phyloP scores from a whole-genome alignment of 2,797 vertebrate species.

The Sphenopsis melanotis region DNA sequence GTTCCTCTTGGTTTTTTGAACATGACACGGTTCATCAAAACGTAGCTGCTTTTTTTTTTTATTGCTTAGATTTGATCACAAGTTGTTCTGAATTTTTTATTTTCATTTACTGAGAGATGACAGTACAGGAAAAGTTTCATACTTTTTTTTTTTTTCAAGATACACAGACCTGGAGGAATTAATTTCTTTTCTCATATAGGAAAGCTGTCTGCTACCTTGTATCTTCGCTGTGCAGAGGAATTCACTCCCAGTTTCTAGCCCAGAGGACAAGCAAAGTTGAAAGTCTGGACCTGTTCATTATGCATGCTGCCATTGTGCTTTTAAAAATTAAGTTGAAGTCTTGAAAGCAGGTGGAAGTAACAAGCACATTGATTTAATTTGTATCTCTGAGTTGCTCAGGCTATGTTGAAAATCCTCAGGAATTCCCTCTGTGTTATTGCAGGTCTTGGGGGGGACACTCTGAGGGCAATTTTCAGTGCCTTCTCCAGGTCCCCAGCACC shows the following conservation, averaged over 20 bases:
- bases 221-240: not conserved
- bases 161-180: not conserved
- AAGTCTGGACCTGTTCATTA: not conserved
- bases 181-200: not conserved
- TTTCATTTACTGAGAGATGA: not conserved
- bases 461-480: not conserved
- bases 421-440: not conserved
- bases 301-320: not conserved
- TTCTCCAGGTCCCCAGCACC: not conserved
- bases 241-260: not conserved
- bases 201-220: not conserved
- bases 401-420: not conserved
- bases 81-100: not conserved
- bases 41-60: not conserved
- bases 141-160: not conserved
- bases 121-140: not conserved
- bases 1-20: not conserved
- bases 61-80: not conserved
- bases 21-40: not conserved
- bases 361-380: not conserved
- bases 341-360: not conserved
- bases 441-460: not conserved
- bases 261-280: not conserved
- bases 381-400: not conserved
- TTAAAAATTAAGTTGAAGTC: not conserved